Evolutionary conservation across 2,888 invertebrate genomes (phyloP).

Genomic region (Parnassius orleans): DNA sequence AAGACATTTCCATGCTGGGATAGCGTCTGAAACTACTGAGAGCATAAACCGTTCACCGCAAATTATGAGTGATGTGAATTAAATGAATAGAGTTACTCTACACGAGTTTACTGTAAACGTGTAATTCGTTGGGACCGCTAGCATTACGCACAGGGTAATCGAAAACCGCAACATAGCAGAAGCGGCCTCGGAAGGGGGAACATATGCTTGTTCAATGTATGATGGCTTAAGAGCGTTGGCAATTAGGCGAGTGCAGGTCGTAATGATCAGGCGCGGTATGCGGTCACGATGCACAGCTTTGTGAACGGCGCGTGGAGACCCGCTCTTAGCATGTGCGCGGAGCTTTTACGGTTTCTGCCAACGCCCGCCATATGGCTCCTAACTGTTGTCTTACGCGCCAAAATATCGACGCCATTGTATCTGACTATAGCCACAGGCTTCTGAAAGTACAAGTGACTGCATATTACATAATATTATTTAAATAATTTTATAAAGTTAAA

Average conservation of each 20-base stretch:
- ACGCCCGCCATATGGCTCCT: constrained; percentile 63
- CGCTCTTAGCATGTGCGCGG: constrained; percentile 37
- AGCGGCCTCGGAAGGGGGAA: constrained; percentile 57
- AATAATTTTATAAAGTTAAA: background rate
- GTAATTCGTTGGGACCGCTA: constrained; percentile 45
- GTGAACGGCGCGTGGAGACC: constrained; percentile 29
- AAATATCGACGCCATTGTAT: constrained; percentile 20
- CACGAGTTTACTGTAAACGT: no score
- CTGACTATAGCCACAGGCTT: constrained; percentile 17
- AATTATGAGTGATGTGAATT: constrained; percentile 39
- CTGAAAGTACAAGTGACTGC: constrained; percentile 23
- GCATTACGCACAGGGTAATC: constrained; percentile 61
- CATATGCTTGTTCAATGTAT: constrained; percentile 68
- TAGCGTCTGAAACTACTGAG: constrained; percentile 34
- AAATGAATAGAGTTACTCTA: constrained; percentile 49
- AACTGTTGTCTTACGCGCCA: constrained; percentile 38
- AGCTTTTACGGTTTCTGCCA: constrained; percentile 74
- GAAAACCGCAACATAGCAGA: constrained; percentile 67
- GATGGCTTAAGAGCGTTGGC: constrained; percentile 48
- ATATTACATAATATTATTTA: background rate
- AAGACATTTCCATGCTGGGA: constrained; percentile 28
- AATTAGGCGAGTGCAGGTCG: constrained; percentile 54
- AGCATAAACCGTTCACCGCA: constrained; percentile 47
- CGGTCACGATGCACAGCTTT: constrained; percentile 39
- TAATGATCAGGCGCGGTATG: constrained; percentile 49